phyloP scores from a whole-genome alignment of 2,797 vertebrate genomes.

The Psittacula echo region DNA sequence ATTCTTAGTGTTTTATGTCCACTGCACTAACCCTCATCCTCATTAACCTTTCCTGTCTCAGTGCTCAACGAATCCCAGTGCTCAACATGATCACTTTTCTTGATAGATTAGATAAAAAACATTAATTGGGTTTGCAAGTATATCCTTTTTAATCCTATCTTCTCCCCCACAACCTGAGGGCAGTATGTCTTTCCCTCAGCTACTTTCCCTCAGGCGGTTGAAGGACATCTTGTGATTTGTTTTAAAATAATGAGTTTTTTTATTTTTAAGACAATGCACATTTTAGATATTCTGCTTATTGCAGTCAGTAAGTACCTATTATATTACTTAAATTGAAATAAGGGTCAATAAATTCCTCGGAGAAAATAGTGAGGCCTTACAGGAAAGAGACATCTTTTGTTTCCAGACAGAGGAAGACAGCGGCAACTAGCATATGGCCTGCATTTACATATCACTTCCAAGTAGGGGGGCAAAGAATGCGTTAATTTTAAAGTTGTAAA shows the following conservation, averaged over 20 bases:
- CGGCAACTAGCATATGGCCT: not conserved
- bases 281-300: not conserved
- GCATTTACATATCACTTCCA: not conserved
- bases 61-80: not conserved
- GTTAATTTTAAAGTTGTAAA: not conserved
- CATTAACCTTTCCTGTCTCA: not conserved
- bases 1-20: not conserved
- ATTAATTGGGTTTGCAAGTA: not conserved
- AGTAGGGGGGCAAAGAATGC: not conserved
- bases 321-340: not conserved
- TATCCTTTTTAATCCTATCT: not conserved
- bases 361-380: not conserved
- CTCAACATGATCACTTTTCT: not conserved
- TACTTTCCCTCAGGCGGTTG: not conserved
- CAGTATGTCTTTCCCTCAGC: not conserved
- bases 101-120: not conserved
- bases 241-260: not conserved
- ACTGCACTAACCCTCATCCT: not conserved
- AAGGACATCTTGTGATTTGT: not conserved
- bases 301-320: not conserved
- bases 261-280: not conserved
- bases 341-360: not conserved
- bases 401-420: not conserved
- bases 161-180: not conserved
- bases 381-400: not conserved